These are phyloP conservation scores for Apamea anceps DNA, from an alignment of 2,888 invertebrate species.

Conservation along the genomic window DNA sequence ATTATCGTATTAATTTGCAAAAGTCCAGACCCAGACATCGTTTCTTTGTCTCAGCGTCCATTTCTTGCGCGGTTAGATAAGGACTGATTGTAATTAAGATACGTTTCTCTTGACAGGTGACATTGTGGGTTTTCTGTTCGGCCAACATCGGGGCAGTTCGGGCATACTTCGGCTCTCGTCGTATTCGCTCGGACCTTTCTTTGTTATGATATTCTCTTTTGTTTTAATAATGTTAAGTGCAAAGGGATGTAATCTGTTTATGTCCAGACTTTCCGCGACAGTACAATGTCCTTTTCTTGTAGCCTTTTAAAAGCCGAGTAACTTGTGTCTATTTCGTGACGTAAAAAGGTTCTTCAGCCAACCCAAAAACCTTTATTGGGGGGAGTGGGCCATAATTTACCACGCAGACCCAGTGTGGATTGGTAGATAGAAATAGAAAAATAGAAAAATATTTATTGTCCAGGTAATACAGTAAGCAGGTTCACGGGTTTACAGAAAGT, in stretches of 20 bases:
- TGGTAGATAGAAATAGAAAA: no score
- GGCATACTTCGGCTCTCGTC: slow-evolving; percentile 2
- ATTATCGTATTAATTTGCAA: slow-evolving; percentile 19
- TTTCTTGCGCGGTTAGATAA: slow-evolving; percentile 35
- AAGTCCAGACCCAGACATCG: slow-evolving; percentile 9
- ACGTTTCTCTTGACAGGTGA: slow-evolving; percentile 40
- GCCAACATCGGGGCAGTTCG: slow-evolving; percentile 5
- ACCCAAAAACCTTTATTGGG: no score
- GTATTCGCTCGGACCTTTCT: slow-evolving; percentile 7
- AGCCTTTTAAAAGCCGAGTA: no score
- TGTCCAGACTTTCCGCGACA: background rate
- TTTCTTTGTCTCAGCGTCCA: slow-evolving; percentile 10
- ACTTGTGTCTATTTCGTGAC: no score
- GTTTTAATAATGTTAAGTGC: slow-evolving; percentile 37
- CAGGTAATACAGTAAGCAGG: no score
- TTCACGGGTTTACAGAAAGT: no score
- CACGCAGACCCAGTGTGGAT: no score
- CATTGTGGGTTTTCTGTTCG: slow-evolving; percentile 28
- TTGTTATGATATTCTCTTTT: slow-evolving; percentile 25
- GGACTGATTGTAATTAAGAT: slow-evolving; percentile 61
- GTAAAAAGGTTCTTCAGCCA: no score
- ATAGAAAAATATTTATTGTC: no score
- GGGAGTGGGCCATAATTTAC: no score
- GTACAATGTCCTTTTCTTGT: background rate
- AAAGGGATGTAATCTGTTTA: slow-evolving; percentile 7